Conservation (phyloP, 2,113 vertebrate species). For the Choloepus hoffmanni region DNA sequence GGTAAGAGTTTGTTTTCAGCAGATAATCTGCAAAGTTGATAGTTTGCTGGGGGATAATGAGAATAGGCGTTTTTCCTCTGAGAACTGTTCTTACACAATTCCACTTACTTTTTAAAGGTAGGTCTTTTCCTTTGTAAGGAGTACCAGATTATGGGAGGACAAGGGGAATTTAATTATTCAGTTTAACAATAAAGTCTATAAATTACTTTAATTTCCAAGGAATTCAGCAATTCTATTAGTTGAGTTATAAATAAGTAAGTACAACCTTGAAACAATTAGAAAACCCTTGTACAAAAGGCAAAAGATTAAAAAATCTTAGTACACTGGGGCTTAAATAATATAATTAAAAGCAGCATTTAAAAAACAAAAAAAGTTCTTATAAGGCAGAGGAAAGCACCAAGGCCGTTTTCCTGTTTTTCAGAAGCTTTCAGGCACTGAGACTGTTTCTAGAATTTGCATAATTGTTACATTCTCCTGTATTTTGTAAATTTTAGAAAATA, state of each 20-base stretch:
- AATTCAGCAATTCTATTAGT: slow-evolving; percentile 72
- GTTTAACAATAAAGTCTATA: slow-evolving; percentile 70
- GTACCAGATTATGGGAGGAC: background rate
- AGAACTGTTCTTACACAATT: slow-evolving; percentile 36
- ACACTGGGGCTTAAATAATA: slow-evolving; percentile 42
- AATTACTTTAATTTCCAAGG: slow-evolving; percentile 71
- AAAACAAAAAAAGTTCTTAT: slow-evolving; percentile 29
- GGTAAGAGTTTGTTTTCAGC: slow-evolving; percentile 15
- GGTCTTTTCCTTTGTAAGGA: slow-evolving; percentile 39
- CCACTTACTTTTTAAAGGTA: slow-evolving; percentile 57
- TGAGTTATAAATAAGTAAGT: slow-evolving; percentile 61
- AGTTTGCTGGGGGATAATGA: slow-evolving; percentile 59
- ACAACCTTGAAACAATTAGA: slow-evolving; percentile 44
- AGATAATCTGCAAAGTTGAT: slow-evolving; percentile 28
- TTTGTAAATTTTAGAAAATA: slow-evolving; percentile 17
- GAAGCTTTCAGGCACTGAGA: background rate
- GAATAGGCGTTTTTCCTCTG: background rate
- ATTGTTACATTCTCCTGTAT: background rate
- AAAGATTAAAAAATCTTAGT: slow-evolving; percentile 58
- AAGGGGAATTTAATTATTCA: slow-evolving; percentile 73
- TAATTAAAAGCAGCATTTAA: slow-evolving; percentile 64
- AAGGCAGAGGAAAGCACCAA: background rate
- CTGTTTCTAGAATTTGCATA: background rate
- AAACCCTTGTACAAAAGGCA: slow-evolving; percentile 55
- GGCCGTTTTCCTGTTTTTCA: background rate